Evolutionary conservation across 2,113 vertebrate species (phyloP).

Genomic region (Micromys minutus): DNA sequence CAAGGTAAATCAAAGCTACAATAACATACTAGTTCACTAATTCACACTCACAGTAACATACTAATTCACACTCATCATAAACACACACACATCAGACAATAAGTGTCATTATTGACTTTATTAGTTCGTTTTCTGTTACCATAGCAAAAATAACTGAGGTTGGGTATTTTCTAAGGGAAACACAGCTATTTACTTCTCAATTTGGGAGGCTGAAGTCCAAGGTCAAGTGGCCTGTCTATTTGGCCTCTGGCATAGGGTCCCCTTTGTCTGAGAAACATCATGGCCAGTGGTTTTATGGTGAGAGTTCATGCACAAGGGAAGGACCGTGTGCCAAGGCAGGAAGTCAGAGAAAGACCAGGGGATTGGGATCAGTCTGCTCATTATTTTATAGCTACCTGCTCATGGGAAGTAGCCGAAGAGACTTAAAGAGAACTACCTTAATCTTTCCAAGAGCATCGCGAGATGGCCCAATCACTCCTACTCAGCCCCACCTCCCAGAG

Average conservation of each 20-base stretch:
- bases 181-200: background rate
- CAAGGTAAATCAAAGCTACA: constrained; percentile 14
- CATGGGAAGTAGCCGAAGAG: background rate
- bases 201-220: background rate
- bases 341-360: background rate
- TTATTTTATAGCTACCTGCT: background rate
- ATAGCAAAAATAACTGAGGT: background rate
- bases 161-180: background rate
- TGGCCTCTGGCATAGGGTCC: background rate
- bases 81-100: background rate
- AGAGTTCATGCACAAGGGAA: background rate
- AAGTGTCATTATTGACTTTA: background rate
- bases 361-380: background rate
- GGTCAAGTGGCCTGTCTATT: too few relatives aligned
- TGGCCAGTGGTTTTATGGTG: background rate
- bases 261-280: background rate
- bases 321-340: background rate
- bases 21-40: background rate
- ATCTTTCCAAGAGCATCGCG: background rate
- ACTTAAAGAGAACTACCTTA: background rate
- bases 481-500: background rate
- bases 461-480: background rate
- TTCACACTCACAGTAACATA: background rate
- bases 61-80: background rate
- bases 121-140: background rate